Conservation (phyloP, 2,113 vertebrate species). For the Suricata suricatta region DNA sequence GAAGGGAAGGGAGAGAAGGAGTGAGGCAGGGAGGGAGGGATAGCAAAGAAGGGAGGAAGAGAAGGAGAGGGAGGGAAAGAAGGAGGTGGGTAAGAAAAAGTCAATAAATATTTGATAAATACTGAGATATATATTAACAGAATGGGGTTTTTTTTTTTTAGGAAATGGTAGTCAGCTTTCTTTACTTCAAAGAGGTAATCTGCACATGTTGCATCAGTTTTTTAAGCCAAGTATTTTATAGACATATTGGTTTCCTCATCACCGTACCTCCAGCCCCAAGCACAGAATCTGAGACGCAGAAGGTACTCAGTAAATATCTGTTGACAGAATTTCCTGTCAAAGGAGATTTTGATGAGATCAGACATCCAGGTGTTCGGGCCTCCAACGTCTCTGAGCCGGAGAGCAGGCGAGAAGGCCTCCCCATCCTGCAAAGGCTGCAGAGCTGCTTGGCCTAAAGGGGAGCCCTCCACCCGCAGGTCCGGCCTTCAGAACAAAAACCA, state of each 20-base stretch:
- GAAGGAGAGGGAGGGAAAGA: background rate
- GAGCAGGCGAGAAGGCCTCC: background rate
- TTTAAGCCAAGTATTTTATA: background rate
- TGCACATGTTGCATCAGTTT: background rate
- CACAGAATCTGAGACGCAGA: background rate
- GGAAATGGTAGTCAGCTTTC: background rate
- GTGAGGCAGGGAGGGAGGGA: fast-evolving
- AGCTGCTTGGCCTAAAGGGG: background rate
- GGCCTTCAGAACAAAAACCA: background rate
- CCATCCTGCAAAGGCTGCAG: background rate
- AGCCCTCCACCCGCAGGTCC: background rate
- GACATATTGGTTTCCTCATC: background rate
- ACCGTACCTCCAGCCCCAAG: background rate
- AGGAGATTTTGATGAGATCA: background rate
- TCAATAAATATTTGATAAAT: background rate
- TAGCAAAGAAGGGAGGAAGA: fast-evolving
- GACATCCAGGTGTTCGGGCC: background rate
- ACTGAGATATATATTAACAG: background rate
- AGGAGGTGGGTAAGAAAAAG: background rate
- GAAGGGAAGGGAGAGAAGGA: background rate
- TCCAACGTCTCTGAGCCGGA: background rate
- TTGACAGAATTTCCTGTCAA: background rate
- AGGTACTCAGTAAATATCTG: background rate
- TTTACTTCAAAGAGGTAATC: background rate
- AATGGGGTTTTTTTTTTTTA: background rate